Conservation (phyloP, 2,888 invertebrate species). For the Pollenia griseotomentosa region DNA sequence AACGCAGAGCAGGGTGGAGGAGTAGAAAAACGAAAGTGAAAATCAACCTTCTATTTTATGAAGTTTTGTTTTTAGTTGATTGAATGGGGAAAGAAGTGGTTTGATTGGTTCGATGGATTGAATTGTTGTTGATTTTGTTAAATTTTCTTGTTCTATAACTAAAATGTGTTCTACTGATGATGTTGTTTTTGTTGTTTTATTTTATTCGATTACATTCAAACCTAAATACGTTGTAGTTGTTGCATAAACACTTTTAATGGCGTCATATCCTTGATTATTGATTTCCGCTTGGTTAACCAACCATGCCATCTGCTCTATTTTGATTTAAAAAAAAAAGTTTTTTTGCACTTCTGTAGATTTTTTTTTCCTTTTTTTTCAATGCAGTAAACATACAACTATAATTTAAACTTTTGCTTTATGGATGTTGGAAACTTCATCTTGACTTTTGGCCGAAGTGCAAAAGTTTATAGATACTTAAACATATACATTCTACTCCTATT, state of each 20-base stretch:
- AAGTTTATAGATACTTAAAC: too few relatives aligned
- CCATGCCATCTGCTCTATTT: slow-evolving; percentile 52
- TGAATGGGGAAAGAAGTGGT: slow-evolving; percentile 43
- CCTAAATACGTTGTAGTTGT: not conserved
- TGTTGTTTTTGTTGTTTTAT: not conserved
- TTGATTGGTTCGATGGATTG: slow-evolving; percentile 28
- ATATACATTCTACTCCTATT: too few relatives aligned
- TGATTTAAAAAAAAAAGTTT: slow-evolving; percentile 4
- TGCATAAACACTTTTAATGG: slow-evolving; percentile 24
- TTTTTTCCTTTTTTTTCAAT: slow-evolving; percentile 7
- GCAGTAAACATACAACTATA: slow-evolving; percentile 19
- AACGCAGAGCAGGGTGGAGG: not conserved
- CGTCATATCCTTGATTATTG: slow-evolving; percentile 66
- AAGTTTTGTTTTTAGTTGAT: slow-evolving; percentile 41
- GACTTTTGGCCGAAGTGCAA: not conserved
- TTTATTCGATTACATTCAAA: not conserved
- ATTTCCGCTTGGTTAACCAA: slow-evolving; percentile 65
- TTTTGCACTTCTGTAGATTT: not conserved
- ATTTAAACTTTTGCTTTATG: not conserved
- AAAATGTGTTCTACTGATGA: not conserved
- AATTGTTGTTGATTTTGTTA: slow-evolving; percentile 5
- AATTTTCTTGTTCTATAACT: slow-evolving; percentile 18
- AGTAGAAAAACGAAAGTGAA: not conserved
- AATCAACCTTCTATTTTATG: slow-evolving; percentile 35
- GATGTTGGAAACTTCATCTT: not conserved